These are phyloP conservation scores for Zingel zingel DNA, from an alignment of 2,113 vertebrate genomes.

Conservation along the genomic window DNA sequence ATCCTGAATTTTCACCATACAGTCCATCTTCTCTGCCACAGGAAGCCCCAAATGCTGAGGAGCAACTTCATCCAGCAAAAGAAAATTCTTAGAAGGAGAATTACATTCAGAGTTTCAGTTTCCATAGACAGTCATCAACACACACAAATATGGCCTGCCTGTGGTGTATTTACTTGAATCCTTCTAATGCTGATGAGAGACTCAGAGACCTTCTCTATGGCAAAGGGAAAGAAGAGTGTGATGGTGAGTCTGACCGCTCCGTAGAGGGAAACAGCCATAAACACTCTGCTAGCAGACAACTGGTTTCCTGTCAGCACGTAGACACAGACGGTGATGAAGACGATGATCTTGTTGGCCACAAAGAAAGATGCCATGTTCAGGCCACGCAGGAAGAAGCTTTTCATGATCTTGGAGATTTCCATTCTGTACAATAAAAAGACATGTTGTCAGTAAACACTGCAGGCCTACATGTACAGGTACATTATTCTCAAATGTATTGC, in stretches of 20 bases:
- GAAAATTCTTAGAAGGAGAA: slow-evolving; percentile 83
- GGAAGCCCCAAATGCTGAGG: slow-evolving; percentile 69
- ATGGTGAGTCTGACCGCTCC: slow-evolving; percentile 91
- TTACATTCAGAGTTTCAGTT: slow-evolving; percentile 7
- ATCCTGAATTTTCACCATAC: slow-evolving; percentile 85
- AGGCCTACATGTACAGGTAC: neutral
- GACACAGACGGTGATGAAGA: slow-evolving; percentile 92
- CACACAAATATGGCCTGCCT: neutral
- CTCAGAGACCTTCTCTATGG: slow-evolving; percentile 92
- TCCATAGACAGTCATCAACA: neutral
- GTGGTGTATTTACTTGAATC: slow-evolving; percentile 88
- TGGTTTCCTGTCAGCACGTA: slow-evolving; percentile 89
- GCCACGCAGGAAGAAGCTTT: slow-evolving; percentile 94
- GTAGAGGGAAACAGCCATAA: slow-evolving; percentile 91
- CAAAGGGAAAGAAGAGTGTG: slow-evolving; percentile 94
- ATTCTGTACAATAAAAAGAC: slow-evolving; percentile 80
- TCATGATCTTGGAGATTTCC: slow-evolving; percentile 93
- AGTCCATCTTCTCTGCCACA: slow-evolving; percentile 75
- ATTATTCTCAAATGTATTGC: neutral
- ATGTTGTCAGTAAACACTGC: neutral
- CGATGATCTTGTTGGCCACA: slow-evolving; percentile 92
- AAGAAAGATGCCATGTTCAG: slow-evolving; percentile 97
- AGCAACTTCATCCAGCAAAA: slow-evolving; percentile 89
- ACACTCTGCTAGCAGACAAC: slow-evolving; percentile 91
- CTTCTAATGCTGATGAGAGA: slow-evolving; percentile 90